Evolutionary conservation across 2,113 vertebrate genomes (phyloP).

Genomic region (Microcebus griseorufus): DNA sequence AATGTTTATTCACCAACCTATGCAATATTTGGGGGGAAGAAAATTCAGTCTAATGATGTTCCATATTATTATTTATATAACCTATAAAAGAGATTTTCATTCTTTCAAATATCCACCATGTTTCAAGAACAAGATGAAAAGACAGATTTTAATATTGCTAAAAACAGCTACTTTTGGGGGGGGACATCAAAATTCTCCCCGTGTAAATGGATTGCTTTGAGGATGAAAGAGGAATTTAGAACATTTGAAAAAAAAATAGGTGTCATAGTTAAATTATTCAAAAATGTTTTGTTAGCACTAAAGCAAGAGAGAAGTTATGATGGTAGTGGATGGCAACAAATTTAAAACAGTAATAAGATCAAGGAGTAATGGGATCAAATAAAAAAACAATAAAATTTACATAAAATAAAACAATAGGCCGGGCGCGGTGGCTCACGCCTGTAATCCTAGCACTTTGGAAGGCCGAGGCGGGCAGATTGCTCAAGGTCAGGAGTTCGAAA

Average conservation of each 20-base stretch:
- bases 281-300: not conserved
- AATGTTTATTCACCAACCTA: not conserved
- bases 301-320: not conserved
- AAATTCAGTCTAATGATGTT: not conserved
- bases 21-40: not conserved
- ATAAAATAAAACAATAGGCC: no score
- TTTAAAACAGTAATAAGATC: not conserved
- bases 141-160: not conserved
- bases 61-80: not conserved
- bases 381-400: no score
- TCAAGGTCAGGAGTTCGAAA: no score
- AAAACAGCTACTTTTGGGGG: not conserved
- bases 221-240: not conserved
- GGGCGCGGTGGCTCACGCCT: no score
- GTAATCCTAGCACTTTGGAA: no score
- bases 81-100: not conserved
- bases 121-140: not conserved
- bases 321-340: not conserved
- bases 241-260: not conserved
- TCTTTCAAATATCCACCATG: constrained; percentile 17
- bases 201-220: not conserved
- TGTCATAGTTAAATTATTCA: constrained; percentile 19
- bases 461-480: no score
- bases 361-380: no score
- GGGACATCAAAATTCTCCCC: not conserved